Conservation (phyloP, 2,888 invertebrate species). For the Fabriciana adippe region DNA sequence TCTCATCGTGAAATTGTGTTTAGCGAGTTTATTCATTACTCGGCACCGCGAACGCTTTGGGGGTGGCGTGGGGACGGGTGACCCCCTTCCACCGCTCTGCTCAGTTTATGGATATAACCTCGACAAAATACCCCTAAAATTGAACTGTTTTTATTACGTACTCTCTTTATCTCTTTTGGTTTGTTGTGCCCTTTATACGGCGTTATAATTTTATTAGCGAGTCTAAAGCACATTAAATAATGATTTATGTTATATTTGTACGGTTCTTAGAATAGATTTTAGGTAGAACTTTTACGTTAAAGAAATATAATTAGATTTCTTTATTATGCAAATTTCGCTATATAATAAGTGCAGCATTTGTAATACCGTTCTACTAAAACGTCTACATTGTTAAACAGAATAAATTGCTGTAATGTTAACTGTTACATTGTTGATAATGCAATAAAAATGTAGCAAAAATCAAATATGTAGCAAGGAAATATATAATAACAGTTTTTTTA, state of each 20-base stretch:
- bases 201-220: constrained; percentile 77
- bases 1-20: constrained; percentile 76
- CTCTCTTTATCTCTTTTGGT: constrained; percentile 80
- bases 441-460: no score
- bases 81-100: constrained; percentile 58
- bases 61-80: constrained; percentile 43
- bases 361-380: not conserved
- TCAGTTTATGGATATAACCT: constrained; percentile 82
- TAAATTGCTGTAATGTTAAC: not conserved
- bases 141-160: constrained; percentile 82
- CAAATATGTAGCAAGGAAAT: not conserved
- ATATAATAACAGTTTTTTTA: not conserved
- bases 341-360: no score
- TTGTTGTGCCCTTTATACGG: constrained; percentile 75
- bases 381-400: not conserved
- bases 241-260: constrained; percentile 35
- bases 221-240: constrained; percentile 55
- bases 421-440: not conserved
- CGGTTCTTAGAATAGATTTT: not conserved
- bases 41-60: constrained; percentile 60
- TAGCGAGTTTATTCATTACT: constrained; percentile 80
- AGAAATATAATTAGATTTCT: not conserved
- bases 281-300: not conserved
- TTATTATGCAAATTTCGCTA: not conserved
- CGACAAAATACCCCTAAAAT: constrained; percentile 83